Conservation (phyloP, 2,797 vertebrate species). For the Acanthurus lineatus region DNA sequence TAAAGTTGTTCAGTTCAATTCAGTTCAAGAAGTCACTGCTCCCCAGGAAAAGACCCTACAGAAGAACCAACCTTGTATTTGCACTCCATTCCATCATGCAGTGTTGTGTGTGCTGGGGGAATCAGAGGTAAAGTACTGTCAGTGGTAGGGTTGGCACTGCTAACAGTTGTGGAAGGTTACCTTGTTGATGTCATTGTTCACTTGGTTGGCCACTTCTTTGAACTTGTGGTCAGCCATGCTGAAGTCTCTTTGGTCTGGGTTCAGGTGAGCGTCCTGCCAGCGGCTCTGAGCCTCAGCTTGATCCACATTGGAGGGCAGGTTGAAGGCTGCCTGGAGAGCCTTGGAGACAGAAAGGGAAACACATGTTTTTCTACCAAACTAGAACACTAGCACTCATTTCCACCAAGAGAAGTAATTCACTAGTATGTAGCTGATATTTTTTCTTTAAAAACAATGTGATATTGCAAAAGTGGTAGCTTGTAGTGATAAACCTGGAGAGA, state of each 20-base stretch:
- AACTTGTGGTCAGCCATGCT: conserved; percentile 96
- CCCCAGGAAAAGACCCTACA: background rate
- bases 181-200: conserved; percentile 97
- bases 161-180: conserved; percentile 66
- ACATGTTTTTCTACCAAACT: background rate
- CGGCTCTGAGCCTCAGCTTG: conserved; percentile 86
- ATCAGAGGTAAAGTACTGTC: background rate
- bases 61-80: background rate
- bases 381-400: background rate
- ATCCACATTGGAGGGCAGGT: conserved; percentile 84
- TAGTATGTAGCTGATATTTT: too few relatives aligned
- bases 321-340: conserved; percentile 92
- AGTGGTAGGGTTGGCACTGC: background rate
- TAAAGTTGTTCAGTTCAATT: background rate
- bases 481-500: too few relatives aligned
- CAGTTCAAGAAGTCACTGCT: background rate
- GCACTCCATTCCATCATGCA: background rate
- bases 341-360: conserved; percentile 54
- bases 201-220: conserved; percentile 95
- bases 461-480: too few relatives aligned
- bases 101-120: too few relatives aligned
- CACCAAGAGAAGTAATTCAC: too few relatives aligned
- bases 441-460: too few relatives aligned
- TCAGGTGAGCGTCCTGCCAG: conserved; percentile 96
- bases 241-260: conserved; percentile 94